Percentiles rank a stretch among this genome's conserved stretches.
Conservation (phyloP, 2,113 vertebrate species). For the Microcebus jonahi region DNA sequence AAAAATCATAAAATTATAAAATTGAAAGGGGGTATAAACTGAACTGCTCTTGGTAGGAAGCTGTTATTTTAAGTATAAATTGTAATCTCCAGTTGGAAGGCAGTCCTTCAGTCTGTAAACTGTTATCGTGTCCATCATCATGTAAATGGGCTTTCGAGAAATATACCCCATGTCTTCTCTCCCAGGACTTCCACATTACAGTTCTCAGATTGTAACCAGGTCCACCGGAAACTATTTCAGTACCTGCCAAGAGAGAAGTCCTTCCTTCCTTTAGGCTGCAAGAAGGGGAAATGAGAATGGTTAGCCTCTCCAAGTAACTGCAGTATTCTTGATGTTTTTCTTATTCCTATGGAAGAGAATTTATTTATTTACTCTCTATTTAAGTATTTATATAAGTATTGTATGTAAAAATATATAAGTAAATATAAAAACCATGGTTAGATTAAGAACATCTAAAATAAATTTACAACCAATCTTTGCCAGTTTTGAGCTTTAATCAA, state of each 20-base stretch:
- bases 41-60: background rate
- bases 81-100: background rate
- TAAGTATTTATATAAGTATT: background rate
- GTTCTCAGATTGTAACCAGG: background rate
- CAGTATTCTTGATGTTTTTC: background rate
- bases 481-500: background rate
- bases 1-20: conserved; percentile 31
- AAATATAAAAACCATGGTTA: background rate
- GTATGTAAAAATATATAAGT: background rate
- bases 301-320: background rate
- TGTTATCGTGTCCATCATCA: background rate
- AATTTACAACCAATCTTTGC: background rate
- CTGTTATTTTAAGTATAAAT: conserved; percentile 28
- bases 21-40: conserved; percentile 6
- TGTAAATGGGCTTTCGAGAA: background rate
- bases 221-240: background rate
- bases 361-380: background rate
- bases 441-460: background rate
- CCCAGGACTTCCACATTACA: background rate
- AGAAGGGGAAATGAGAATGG: background rate
- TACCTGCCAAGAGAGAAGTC: background rate
- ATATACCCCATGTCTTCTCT: background rate
- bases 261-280: background rate
- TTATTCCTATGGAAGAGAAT: background rate
- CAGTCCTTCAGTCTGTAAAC: background rate